Percentiles rank a stretch among this genome's conserved stretches.
These are phyloP conservation scores for Pandemis heparana DNA, from an alignment of 2,888 invertebrate genomes.

Conservation along the genomic window DNA sequence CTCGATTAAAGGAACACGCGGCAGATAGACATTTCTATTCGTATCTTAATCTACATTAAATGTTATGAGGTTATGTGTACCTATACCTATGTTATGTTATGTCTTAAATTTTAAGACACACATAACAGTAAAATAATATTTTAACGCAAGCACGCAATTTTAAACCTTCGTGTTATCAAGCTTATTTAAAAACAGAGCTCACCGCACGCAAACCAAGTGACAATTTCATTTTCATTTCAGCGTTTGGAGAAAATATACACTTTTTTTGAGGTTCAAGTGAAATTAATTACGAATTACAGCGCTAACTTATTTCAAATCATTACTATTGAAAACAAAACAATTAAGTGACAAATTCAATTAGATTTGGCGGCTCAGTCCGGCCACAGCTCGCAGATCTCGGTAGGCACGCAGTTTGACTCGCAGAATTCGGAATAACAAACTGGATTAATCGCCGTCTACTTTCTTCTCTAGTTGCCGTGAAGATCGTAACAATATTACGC, in stretches of 20 bases:
- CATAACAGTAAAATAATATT: no score
- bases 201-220: no score
- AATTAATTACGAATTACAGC: no score
- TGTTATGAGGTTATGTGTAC: no score
- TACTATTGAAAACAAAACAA: not conserved
- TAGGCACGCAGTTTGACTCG: constrained; percentile 3
- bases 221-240: no score
- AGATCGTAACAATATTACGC: constrained; percentile 7
- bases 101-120: no score
- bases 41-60: not conserved
- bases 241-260: not conserved
- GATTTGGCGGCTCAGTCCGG: constrained; percentile 13
- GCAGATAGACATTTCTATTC: not conserved
- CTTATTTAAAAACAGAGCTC: no score
- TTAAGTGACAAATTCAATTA: constrained; percentile 26
- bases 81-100: no score
- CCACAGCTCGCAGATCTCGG: not conserved
- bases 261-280: no score
- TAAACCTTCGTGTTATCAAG: no score
- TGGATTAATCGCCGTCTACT: constrained; percentile 19
- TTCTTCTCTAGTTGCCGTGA: constrained; percentile 18
- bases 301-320: no score
- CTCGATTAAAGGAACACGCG: not conserved
- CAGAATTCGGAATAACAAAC: constrained; percentile 15
- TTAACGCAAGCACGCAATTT: no score